Percentiles rank a stretch among this genome's conserved stretches.
Conservation (phyloP, 2,888 invertebrate genomes). For the Diplazon laetatorius region DNA sequence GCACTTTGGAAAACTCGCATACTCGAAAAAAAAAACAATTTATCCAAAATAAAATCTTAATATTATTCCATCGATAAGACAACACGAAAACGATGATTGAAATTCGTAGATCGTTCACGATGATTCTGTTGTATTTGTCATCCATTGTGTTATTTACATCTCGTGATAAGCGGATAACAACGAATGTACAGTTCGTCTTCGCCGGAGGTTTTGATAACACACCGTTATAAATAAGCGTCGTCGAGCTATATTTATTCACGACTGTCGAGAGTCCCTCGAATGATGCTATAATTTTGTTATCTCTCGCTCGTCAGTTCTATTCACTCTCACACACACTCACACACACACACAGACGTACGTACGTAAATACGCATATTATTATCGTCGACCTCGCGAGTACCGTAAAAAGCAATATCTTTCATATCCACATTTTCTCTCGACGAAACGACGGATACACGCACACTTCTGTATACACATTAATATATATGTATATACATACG, state of each 20-base stretch:
- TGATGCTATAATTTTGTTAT: constrained; percentile 63
- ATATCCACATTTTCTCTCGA: constrained; percentile 58
- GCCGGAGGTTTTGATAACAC: constrained; percentile 18
- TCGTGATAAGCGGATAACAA: constrained; percentile 34
- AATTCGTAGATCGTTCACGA: constrained; percentile 2
- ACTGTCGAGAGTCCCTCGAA: constrained; percentile 55
- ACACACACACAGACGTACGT: not conserved
- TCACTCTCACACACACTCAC: not conserved
- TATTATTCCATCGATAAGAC: constrained; percentile 24
- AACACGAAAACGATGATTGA: constrained; percentile 6
- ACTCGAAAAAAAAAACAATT: not conserved
- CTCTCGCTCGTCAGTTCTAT: constrained; percentile 16
- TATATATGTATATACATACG: not conserved
- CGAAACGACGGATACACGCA: constrained; percentile 45
- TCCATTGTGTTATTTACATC: constrained; percentile 24
- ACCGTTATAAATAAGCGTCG: constrained; percentile 34
- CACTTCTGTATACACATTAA: not conserved
- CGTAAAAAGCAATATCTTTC: constrained; percentile 48
- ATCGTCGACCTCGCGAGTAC: constrained; percentile 45
- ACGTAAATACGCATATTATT: constrained; percentile 4
- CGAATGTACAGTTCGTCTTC: constrained; percentile 26
- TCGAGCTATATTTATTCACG: constrained; percentile 22
- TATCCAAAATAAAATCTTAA: constrained; percentile 1
- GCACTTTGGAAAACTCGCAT: not conserved
- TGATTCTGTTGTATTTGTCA: not conserved